Evolutionary conservation across 2,113 vertebrate species (phyloP), one percentile per base, ranked within the genome.

Genomic region (Petaurus breviceps): DNA sequence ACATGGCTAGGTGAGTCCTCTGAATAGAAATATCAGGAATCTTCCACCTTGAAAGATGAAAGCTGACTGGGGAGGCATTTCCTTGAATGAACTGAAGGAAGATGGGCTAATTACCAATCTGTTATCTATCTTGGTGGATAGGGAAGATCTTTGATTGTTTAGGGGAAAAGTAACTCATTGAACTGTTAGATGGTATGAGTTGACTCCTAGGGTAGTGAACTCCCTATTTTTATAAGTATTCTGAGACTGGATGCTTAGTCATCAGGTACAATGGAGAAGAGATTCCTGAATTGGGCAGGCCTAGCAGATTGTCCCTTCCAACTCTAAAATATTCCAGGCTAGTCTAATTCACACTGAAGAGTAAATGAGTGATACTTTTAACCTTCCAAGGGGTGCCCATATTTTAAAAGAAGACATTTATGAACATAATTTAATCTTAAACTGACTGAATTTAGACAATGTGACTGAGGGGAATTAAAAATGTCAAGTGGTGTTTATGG

Each of bases 1-100:
- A 97, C 92, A 98, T 99, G 98, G 99, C 99, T 95, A 98, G 99
- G 99, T 98, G 43, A 96, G 94, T 52, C 92, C 90, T 91, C 93
- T n/a, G 10, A 90, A 51, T 47, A 89, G 52, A 92, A 89, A 89
- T 31, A 43, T 84, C n/a, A 84, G 68, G 68, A 84, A 84, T 84
- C n/a, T 84, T 84, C 19, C 16, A 84, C 68, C n/a, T 23, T 19
- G 2, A 84, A 84, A 84, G n/a, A 19, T 84, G n/a, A 84, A 84
- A 84, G 19, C 7, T 43, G n/a, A 84, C 19, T 43, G n/a, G 61
- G 68, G n/a, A 9, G 31, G 19, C 8, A 84, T 43, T 84, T 84
- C 37, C 68, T 68, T 31, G 57, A 68, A 68, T 31, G 28, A 31
- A 3, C 11, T n/a, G 37, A 84, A 43, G n/a, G 68, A 6, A 43